Evolutionary conservation across 2,113 vertebrate species (phyloP).

Genomic region (Caracal caracal): DNA sequence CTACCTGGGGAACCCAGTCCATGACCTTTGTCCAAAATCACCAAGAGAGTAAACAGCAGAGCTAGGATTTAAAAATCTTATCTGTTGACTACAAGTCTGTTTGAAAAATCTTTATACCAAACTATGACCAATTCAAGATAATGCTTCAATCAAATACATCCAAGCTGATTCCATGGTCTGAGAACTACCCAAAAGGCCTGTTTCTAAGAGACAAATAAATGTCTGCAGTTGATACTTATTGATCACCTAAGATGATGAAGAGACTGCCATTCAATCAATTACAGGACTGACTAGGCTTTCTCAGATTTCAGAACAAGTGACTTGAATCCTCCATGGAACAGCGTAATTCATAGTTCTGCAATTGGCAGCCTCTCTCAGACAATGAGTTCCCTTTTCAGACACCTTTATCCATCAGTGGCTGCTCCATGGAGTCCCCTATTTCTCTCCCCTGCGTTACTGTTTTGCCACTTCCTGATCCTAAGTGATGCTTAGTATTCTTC

Average conservation of each 20-base stretch:
- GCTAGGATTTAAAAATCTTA: background rate
- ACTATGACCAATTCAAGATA: background rate
- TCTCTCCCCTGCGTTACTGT: background rate
- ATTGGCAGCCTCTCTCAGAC: background rate
- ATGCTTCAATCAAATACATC: background rate
- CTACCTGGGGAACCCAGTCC: background rate
- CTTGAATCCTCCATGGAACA: background rate
- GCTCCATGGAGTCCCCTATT: background rate
- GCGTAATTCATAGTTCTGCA: background rate
- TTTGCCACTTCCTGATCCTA: background rate
- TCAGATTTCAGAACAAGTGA: background rate
- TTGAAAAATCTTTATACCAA: background rate
- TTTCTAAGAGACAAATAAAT: slow-evolving; percentile 1
- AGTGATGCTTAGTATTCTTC: background rate
- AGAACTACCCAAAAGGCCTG: background rate
- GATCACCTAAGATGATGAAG: background rate
- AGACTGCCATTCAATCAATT: background rate
- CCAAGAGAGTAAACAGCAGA: background rate
- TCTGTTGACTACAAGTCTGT: background rate
- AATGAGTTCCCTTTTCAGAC: background rate
- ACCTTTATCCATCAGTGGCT: background rate
- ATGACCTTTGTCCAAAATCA: background rate
- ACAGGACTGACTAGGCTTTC: background rate
- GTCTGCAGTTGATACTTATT: background rate
- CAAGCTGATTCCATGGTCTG: background rate